Conservation (phyloP, 2,797 vertebrate species). For the Mus caroli region DNA sequence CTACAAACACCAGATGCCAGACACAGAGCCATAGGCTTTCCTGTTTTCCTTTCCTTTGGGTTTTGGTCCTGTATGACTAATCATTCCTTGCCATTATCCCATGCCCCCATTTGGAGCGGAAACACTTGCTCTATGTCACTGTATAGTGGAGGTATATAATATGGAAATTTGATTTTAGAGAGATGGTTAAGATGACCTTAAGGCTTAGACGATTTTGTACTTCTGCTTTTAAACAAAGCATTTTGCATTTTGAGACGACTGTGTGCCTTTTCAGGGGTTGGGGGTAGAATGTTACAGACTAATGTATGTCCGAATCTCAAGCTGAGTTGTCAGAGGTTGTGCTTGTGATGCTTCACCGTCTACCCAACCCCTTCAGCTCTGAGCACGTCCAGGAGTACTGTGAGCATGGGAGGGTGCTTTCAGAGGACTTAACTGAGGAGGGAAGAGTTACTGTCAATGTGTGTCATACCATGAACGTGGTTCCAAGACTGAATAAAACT, state of each 20-base stretch:
- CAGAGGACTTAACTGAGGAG: background rate
- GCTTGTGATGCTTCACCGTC: background rate
- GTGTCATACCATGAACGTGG: background rate
- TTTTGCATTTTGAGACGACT: background rate
- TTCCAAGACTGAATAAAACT: background rate
- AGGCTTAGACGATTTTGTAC: background rate
- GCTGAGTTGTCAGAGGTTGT: background rate
- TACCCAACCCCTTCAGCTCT: background rate
- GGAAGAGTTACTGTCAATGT: background rate
- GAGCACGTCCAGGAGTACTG: background rate
- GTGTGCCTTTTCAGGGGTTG: background rate
- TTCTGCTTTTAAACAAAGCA: background rate
- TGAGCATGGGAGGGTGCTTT: background rate
- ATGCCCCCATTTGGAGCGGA: background rate
- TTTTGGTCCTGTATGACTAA: background rate
- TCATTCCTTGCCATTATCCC: background rate
- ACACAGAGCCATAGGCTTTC: background rate
- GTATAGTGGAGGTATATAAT: background rate
- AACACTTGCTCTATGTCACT: background rate
- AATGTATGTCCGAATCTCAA: background rate
- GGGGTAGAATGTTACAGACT: background rate
- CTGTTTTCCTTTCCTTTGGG: background rate
- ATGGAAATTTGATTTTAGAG: background rate
- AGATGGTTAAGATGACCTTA: background rate
- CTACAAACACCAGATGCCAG: background rate